phyloP scores from a whole-genome alignment of 92 coral and sea anemone genomes.

The Epizoanthus scotinus region DNA sequence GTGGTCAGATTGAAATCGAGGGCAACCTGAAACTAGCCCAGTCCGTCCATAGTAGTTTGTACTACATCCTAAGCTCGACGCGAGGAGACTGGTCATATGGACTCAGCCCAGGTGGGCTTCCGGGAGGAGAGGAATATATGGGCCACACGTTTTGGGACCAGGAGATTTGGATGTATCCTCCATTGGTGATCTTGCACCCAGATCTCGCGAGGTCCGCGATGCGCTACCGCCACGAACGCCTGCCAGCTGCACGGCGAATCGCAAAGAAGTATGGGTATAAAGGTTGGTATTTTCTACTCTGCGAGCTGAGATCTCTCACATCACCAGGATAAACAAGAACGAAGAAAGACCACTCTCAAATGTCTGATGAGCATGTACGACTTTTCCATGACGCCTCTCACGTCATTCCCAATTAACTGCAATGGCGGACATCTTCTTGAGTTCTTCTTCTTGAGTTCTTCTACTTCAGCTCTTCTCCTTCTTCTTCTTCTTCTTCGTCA shows the following conservation, averaged over 20 bases:
- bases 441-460: too few species aligned
- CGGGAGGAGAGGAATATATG: constrained; percentile 90
- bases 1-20: constrained; percentile 75
- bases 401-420: too few species aligned
- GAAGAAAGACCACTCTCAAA: too few species aligned
- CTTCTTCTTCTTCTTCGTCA: too few species aligned
- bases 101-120: constrained; percentile 86
- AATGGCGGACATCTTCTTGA: too few species aligned
- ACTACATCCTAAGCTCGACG: constrained; percentile 84
- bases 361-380: too few species aligned
- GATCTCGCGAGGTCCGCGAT: constrained; percentile 74
- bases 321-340: too few species aligned
- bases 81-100: constrained; percentile 88
- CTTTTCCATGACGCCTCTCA: too few species aligned
- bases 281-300: constrained; percentile 35
- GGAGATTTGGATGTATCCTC: constrained; percentile 92
- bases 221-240: constrained; percentile 70
- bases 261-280: constrained; percentile 70
- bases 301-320: too few species aligned
- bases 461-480: too few species aligned
- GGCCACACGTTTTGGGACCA: constrained; percentile 95
- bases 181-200: constrained; percentile 72
- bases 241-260: constrained; percentile 76
- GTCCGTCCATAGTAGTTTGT: constrained; percentile 79
- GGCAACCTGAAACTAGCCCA: constrained; percentile 78